A percentile compares a stretch with the other conserved stretches of the same genome.
Evolutionary conservation across 2,888 invertebrate species (phyloP).

Genomic region (Ashinkailepas kermadecensis): DNA sequence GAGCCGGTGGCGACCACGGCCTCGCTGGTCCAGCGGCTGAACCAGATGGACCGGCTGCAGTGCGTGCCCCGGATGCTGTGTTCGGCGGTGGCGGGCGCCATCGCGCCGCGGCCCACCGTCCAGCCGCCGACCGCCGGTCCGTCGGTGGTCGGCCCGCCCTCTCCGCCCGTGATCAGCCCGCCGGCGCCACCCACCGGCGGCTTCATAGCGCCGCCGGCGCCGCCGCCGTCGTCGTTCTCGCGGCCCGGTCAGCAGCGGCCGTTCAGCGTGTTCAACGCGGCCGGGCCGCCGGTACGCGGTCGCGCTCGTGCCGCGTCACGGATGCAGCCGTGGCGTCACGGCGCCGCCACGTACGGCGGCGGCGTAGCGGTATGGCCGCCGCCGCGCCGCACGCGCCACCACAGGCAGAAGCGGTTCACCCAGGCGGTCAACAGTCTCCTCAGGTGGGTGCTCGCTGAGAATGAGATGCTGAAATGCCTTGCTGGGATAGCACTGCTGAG

Average conservation of each 20-base stretch:
- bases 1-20: neutral
- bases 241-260: neutral
- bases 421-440: neutral
- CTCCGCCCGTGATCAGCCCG: neutral
- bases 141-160: neutral
- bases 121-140: no score
- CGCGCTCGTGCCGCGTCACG: neutral
- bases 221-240: neutral
- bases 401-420: neutral
- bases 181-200: neutral
- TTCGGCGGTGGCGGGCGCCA: neutral
- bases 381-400: neutral
- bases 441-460: neutral
- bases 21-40: neutral
- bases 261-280: neutral
- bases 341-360: neutral
- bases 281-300: neutral
- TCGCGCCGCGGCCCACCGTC: neutral
- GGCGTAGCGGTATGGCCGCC: neutral
- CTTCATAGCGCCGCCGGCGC: neutral
- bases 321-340: neutral
- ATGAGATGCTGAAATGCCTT: no score
- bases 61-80: constrained; percentile 21
- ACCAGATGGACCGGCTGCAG: constrained; percentile 22
- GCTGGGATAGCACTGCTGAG: no score